phyloP scores from a whole-genome alignment of 2,113 vertebrate genomes.

The Lasiurus cinereus region DNA sequence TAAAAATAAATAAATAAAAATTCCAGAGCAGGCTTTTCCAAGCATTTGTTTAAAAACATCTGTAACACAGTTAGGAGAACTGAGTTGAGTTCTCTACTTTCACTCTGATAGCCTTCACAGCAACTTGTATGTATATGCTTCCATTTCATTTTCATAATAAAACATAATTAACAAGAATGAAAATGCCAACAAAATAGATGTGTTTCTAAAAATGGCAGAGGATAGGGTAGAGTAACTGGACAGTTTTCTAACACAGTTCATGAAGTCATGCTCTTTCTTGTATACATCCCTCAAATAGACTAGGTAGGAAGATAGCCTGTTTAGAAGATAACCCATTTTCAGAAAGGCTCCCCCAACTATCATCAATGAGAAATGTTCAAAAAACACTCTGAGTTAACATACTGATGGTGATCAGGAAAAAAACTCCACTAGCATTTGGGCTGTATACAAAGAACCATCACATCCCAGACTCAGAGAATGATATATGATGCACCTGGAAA shows the following conservation, averaged over 20 bases:
- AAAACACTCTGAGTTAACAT: conserved; percentile 51
- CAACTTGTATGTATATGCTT: not conserved
- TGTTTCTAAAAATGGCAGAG: conserved; percentile 60
- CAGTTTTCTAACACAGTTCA: conserved; percentile 10
- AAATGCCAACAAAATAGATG: conserved; percentile 58
- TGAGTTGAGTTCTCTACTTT: not conserved
- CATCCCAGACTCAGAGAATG: conserved; percentile 66
- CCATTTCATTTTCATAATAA: conserved; percentile 31
- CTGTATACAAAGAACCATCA: conserved; percentile 62
- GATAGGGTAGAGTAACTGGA: not conserved
- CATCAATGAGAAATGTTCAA: conserved; percentile 49
- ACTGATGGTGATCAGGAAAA: conserved; percentile 64
- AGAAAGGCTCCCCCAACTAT: conserved; percentile 56
- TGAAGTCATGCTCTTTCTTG: conserved; percentile 22
- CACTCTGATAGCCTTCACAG: not conserved
- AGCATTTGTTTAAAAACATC: not conserved
- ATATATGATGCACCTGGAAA: conserved; percentile 80
- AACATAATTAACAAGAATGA: conserved; percentile 4
- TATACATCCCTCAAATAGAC: conserved; percentile 19
- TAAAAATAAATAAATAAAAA: not conserved
- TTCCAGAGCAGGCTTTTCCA: not conserved
- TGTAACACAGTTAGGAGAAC: not conserved
- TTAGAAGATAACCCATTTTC: conserved; percentile 21
- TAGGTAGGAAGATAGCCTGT: not conserved
- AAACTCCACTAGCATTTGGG: conserved; percentile 16